Conservation (phyloP, 2,113 vertebrate genomes). For the Zingel zingel region DNA sequence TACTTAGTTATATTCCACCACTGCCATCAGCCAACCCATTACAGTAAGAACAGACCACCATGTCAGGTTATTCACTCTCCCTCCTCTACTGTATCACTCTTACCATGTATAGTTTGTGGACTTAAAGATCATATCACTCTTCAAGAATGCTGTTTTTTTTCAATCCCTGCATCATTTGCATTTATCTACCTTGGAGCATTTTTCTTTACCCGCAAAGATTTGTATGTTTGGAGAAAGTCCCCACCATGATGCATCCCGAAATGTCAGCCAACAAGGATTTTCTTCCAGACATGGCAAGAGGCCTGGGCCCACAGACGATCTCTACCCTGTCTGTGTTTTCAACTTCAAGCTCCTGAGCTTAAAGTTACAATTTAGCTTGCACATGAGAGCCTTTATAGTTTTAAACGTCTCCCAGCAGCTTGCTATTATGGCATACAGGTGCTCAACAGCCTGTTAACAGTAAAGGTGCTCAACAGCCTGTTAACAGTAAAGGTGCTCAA, state of each 20-base stretch:
- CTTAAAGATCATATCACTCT: slow-evolving; percentile 71
- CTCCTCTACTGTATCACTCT: slow-evolving; percentile 57
- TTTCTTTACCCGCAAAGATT: slow-evolving; percentile 50
- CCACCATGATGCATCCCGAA: slow-evolving; percentile 53
- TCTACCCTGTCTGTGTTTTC: slow-evolving; percentile 6
- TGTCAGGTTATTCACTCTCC: slow-evolving; percentile 56
- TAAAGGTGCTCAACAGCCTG: background rate
- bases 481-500: slow-evolving; percentile 28
- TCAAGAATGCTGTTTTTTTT: slow-evolving; percentile 77
- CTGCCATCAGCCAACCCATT: slow-evolving; percentile 7
- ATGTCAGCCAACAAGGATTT: slow-evolving; percentile 61
- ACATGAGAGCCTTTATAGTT: slow-evolving; percentile 17
- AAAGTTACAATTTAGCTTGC: background rate
- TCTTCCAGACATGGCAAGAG: slow-evolving; percentile 29
- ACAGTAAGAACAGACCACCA: slow-evolving; percentile 69
- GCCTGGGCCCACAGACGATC: slow-evolving; percentile 17
- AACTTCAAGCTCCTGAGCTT: background rate
- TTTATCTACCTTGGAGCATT: slow-evolving; percentile 76
- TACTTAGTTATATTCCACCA: too few relatives aligned
- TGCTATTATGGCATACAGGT: slow-evolving; percentile 25
- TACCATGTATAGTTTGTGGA: slow-evolving; percentile 63
- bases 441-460: slow-evolving; percentile 8
- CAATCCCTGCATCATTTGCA: slow-evolving; percentile 72
- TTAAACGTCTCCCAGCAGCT: slow-evolving; percentile 14
- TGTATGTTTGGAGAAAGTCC: slow-evolving; percentile 58